These are phyloP conservation scores for Condylura cristata DNA, from an alignment of 2,113 vertebrate genomes.

Conservation along the genomic window DNA sequence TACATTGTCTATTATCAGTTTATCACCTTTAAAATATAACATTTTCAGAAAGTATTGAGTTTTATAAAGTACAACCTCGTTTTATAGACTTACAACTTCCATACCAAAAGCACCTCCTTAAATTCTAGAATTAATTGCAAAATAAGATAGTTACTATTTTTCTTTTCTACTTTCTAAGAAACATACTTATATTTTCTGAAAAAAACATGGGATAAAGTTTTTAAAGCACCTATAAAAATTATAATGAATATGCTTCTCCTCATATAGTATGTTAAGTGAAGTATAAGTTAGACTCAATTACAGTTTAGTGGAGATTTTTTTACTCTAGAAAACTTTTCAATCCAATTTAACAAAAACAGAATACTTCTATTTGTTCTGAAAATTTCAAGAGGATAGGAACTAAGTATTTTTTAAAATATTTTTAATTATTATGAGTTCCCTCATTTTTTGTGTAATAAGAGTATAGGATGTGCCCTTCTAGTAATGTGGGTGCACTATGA, in stretches of 20 bases:
- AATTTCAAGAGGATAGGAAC: background rate
- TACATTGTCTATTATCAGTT: background rate
- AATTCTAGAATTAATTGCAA: background rate
- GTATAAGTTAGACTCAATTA: background rate
- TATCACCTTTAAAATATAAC: background rate
- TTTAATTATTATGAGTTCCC: too few species aligned
- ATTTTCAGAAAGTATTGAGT: background rate
- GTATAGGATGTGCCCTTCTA: too few species aligned
- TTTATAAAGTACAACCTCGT: background rate
- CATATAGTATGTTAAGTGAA: background rate
- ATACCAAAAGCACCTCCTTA: background rate
- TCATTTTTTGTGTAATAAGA: too few species aligned
- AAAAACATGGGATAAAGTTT: background rate
- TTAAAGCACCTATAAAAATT: background rate
- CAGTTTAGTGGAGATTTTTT: background rate
- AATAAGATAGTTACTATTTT: background rate
- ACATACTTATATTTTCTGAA: background rate
- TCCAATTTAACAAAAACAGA: background rate
- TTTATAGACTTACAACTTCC: background rate
- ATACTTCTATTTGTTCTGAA: background rate
- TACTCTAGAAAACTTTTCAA: background rate
- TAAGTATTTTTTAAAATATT: too few species aligned
- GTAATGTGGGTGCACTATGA: too few species aligned
- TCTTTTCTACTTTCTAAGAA: background rate
- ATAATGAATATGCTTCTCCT: background rate